Evolutionary conservation across 2,113 vertebrate genomes (phyloP).

Genomic region (Neogobius melanostomus): DNA sequence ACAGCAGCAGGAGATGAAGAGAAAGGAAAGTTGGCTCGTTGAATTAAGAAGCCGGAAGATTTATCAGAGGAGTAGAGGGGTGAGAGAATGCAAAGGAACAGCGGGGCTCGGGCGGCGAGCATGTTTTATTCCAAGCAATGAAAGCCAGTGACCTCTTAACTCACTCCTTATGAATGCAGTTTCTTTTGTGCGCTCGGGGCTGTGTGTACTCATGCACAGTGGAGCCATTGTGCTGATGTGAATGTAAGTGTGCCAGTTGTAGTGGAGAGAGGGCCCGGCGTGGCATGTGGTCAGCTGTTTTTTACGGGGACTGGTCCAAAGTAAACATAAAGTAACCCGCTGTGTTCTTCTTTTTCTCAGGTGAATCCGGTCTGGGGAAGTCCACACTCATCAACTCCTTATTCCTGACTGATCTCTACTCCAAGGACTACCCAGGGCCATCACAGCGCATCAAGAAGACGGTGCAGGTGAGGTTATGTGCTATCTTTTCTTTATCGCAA

Average conservation of each 20-base stretch:
- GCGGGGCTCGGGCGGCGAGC: slow-evolving; percentile 36
- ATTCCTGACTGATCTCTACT: slow-evolving; percentile 80
- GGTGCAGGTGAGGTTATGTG: slow-evolving; percentile 69
- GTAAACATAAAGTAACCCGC: background rate
- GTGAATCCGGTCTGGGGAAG: slow-evolving; percentile 81
- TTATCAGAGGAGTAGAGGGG: slow-evolving; percentile 27
- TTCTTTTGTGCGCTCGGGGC: slow-evolving; percentile 30
- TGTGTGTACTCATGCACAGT: slow-evolving; percentile 7
- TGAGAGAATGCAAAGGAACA: slow-evolving; percentile 19
- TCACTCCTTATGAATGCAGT: slow-evolving; percentile 42
- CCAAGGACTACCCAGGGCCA: slow-evolving; percentile 78
- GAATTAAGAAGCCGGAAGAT: slow-evolving; percentile 21
- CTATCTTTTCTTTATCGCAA: background rate
- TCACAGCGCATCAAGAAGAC: slow-evolving; percentile 82
- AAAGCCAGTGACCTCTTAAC: slow-evolving; percentile 50
- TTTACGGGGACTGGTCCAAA: background rate
- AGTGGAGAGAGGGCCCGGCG: background rate
- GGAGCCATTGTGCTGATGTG: background rate
- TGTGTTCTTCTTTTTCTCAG: slow-evolving; percentile 51
- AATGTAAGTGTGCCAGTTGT: slow-evolving; percentile 12
- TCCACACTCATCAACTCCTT: slow-evolving; percentile 82
- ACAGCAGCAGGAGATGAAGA: slow-evolving; percentile 15
- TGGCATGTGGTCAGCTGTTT: slow-evolving; percentile 12
- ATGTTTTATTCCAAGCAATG: slow-evolving; percentile 52
- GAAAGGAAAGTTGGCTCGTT: slow-evolving; percentile 36